Base-by-base conservation (phyloP, 1,140 invertebrate genomes). In the Philotrypesis tridentata region DNA sequence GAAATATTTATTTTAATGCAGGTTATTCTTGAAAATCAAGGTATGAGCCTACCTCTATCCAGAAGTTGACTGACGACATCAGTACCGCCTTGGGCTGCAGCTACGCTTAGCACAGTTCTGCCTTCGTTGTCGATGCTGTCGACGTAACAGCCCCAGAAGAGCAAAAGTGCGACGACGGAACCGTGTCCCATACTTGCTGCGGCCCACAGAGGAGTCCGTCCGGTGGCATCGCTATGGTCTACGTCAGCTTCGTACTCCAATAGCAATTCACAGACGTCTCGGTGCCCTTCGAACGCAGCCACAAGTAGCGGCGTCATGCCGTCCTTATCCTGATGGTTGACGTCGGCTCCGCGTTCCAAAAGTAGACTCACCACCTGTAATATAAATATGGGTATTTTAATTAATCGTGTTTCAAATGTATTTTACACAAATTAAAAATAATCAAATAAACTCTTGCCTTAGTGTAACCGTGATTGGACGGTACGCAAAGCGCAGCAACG, bases 281-380 rank as follows among this genome's bases (percentile, higher is more conserved):
- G 91, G 87, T 98, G 96, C 2, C 97, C 97, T 91, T 99, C 97
- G 87, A 99, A 98, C 0, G 97, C 97, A 11, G 98, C 98, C 1
- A 99, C 97, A 65, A 99, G 92, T 12, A 99, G 91, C 2, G 98
- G 97, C 4, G 98, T 98, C 93, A 98, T 98, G 0, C 96, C 96
- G 87, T 99, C 97, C 81, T 97, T 95, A 88, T 98, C 98, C 84
- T 97, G 95, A 82, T 97, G 96, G 90, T 97, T 95, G 1, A 98
- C 97, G 73, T 95, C 94, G 0, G 97, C 97, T n/a, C 96, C 96
- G 79, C 95, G 92, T 87, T 98, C 97, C 33, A 98, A 86, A 6
- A 99, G 90, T 86, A 97, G 93, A 84, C 94, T 94, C 6, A 96
- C 95, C 25, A 96, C 94, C 90, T 93, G 83, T 25, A n/a, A 31